Conservation (phyloP, 2,113 vertebrate genomes). For the Spermophilus dauricus region DNA sequence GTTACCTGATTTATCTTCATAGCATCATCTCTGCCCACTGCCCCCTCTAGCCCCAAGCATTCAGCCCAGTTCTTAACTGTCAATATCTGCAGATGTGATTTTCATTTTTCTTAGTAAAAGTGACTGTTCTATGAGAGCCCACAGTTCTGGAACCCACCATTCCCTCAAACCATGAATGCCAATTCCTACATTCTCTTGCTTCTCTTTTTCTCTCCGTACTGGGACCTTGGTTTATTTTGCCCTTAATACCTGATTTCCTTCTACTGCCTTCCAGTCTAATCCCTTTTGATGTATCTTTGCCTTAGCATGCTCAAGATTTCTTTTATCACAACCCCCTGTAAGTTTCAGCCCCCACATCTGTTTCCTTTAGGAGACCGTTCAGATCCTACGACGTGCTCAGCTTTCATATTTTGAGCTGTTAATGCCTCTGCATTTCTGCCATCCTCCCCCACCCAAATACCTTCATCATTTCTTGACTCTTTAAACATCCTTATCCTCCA, state of each 20-base stretch:
- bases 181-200: background rate
- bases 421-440: background rate
- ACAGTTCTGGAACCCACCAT: background rate
- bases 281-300: background rate
- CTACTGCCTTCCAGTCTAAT: background rate
- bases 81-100: background rate
- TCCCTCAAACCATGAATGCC: background rate
- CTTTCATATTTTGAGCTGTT: background rate
- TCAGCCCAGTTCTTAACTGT: background rate
- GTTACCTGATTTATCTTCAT: background rate
- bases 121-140: background rate
- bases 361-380: background rate
- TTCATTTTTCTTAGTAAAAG: constrained; percentile 17
- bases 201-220: background rate
- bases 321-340: background rate
- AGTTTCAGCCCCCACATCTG: background rate
- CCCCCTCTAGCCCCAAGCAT: background rate
- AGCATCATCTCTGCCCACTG: background rate
- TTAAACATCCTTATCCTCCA: background rate
- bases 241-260: background rate
- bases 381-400: background rate
- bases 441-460: background rate
- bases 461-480: background rate
- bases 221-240: background rate
- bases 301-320: background rate